Evolutionary conservation across 2,888 invertebrate genomes (phyloP), one percentile per base, ranked within the genome.

Genomic region (Drosophila parthenogenetica): DNA sequence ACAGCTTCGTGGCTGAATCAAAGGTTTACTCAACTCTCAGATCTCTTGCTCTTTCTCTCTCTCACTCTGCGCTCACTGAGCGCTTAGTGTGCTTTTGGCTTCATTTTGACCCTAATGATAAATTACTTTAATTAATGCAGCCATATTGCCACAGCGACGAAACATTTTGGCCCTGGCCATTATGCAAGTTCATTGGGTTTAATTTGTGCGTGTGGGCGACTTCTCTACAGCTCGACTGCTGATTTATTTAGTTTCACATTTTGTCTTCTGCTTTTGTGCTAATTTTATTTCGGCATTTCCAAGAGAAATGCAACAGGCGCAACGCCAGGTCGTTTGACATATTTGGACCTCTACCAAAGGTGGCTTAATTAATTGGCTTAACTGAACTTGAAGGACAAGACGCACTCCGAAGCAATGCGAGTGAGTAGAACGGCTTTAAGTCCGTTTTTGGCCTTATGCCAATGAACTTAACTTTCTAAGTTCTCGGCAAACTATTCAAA

Each of bases 41-140:
- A 22, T 22, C 50, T 69, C 40, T 53, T 39, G 17, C 40, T 35
- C 13, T 35, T 4, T 35, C 14, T 50, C 32, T 57, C 19, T 22
- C 19, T 40, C n/a, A 37, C 51, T 39, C 11, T 29, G 29, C 7
- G 29, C 29, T 32, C 16, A 45, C 22, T 51, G 10, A 39, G 29
- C 35, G 32, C 17, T 50, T 43, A 32, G 42, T 46, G 40, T 61
- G 55, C 55, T 40, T 48, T 69, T 69, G 70, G 78, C 76, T 78
- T 81, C 76, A 71, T 53, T 84, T 84, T 86, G 88, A 75, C 85
- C 86, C 79, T 79, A 90, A 90, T 90, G 90, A 90, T 90, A 90
- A 90, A 90, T 90, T 90, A 85, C 89, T 90, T 90, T 90, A 90
- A 90, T 90, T 90, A 90, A 90, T 90, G 86, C 89, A 89, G 78